Conservation (phyloP, 2,113 vertebrate species). For the Gymnarchus niloticus region DNA sequence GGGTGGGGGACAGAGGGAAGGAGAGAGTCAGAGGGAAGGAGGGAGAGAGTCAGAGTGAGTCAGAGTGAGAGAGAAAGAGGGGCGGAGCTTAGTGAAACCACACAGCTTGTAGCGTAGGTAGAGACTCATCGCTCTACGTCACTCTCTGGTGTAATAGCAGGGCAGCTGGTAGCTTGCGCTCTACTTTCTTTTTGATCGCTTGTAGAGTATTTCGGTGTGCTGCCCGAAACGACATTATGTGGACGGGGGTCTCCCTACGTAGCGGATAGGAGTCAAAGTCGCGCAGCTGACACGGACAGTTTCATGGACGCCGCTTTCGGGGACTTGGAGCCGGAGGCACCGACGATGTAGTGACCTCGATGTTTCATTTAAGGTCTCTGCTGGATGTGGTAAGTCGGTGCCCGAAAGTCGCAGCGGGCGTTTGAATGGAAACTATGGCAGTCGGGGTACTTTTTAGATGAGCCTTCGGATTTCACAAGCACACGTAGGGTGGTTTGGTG, state of each 20-base stretch:
- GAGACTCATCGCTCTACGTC: conserved; percentile 66
- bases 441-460: neutral
- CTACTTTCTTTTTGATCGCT: conserved; percentile 42
- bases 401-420: neutral
- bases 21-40: conserved; percentile 19
- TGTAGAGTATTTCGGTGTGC: conserved; percentile 32
- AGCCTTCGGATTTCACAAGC: neutral
- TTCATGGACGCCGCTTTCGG: conserved; percentile 31
- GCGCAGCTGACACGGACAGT: conserved; percentile 18
- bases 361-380: conserved; percentile 71
- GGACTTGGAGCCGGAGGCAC: conserved; percentile 63
- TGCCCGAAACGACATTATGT: conserved; percentile 60
- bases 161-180: conserved; percentile 41
- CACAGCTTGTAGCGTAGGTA: conserved; percentile 31
- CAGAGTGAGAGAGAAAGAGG: conserved; percentile 43
- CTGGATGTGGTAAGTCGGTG: conserved; percentile 75
- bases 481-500: neutral
- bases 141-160: conserved; percentile 69
- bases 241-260: conserved; percentile 21
- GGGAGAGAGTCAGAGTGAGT: conserved; percentile 8
- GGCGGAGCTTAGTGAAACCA: conserved; percentile 60
- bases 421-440: neutral
- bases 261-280: neutral
- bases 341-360: conserved; percentile 57
- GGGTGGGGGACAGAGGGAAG: neutral